phyloP scores from a whole-genome alignment of 2,113 vertebrate species.

The Anolis sagrei region DNA sequence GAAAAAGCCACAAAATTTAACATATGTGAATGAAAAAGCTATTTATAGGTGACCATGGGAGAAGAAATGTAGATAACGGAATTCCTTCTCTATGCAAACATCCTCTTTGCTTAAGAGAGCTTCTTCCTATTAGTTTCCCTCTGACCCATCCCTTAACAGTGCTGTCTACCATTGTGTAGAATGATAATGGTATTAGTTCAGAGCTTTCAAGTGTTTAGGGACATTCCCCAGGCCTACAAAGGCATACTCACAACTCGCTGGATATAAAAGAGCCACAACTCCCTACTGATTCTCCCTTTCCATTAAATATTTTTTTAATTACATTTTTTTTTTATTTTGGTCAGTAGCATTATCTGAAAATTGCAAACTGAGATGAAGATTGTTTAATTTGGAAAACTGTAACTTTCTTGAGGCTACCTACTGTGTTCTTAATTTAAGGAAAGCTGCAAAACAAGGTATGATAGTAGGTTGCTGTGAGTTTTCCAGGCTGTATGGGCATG shows the following conservation, averaged over 20 bases:
- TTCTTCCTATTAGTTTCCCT: background rate
- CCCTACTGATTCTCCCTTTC: too few species aligned
- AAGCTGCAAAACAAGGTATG: background rate
- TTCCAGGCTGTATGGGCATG: too few species aligned
- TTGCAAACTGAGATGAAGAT: background rate
- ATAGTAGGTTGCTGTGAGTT: too few species aligned
- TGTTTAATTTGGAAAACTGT: background rate
- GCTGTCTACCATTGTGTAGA: background rate
- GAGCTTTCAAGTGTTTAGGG: background rate
- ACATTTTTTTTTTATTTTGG: background rate
- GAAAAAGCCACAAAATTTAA: background rate
- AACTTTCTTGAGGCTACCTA: too few species aligned
- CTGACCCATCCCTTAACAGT: background rate
- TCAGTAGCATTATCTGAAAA: background rate
- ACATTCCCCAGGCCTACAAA: too few species aligned
- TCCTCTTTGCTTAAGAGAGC: background rate
- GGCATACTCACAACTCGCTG: too few species aligned
- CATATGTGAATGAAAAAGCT: background rate
- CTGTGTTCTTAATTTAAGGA: background rate
- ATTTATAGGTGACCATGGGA: accelerated
- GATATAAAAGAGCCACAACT: too few species aligned
- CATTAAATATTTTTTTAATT: too few species aligned
- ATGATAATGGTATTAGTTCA: background rate
- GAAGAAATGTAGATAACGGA: background rate
- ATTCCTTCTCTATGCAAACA: background rate